A percentile compares a stretch with the other conserved stretches of the same genome.
These are phyloP conservation scores for Steinernema hermaphroditum DNA, from an alignment of 2,888 invertebrate species.

Conservation along the genomic window DNA sequence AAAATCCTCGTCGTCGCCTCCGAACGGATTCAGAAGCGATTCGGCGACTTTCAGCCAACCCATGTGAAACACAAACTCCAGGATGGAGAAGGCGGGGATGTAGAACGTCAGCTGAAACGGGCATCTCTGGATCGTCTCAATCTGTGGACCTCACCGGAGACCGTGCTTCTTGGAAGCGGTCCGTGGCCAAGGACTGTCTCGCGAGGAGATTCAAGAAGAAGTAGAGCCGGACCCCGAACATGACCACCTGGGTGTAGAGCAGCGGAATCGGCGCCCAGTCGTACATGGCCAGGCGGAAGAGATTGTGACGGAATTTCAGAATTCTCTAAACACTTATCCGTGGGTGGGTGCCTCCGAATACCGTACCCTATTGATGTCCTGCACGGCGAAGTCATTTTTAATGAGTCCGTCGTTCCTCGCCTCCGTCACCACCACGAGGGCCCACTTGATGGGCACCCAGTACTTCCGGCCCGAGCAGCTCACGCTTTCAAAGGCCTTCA, in stretches of 20 bases:
- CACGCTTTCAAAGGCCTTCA: conserved; percentile 20
- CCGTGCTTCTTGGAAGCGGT: not conserved
- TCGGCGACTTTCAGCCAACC: conserved; percentile 25
- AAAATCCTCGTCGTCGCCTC: conserved; percentile 12
- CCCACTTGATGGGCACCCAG: conserved; percentile 24
- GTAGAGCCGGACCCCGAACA: not conserved
- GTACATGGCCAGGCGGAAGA: conserved; percentile 29
- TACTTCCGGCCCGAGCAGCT: conserved; percentile 1
- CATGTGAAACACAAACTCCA: conserved; percentile 14
- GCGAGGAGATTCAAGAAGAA: conserved; percentile 1
- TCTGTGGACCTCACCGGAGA: not conserved
- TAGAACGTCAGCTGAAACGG: conserved; percentile 25
- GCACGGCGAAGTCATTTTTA: conserved; percentile 20
- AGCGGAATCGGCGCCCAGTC: conserved; percentile 27
- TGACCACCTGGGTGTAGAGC: conserved; percentile 12
- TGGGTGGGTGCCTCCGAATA: no score
- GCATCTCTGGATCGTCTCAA: not conserved
- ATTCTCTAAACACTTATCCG: not conserved
- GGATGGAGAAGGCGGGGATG: conserved; percentile 17
- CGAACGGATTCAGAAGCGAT: conserved; percentile 14
- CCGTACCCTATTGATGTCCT: conserved; percentile 7
- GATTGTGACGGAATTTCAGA: conserved; percentile 8
- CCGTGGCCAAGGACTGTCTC: not conserved
- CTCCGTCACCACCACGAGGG: not conserved
- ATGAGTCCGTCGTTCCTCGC: conserved; percentile 10